Base-by-base conservation (phyloP, 2,888 invertebrate species). In the Resseliella maxima region DNA sequence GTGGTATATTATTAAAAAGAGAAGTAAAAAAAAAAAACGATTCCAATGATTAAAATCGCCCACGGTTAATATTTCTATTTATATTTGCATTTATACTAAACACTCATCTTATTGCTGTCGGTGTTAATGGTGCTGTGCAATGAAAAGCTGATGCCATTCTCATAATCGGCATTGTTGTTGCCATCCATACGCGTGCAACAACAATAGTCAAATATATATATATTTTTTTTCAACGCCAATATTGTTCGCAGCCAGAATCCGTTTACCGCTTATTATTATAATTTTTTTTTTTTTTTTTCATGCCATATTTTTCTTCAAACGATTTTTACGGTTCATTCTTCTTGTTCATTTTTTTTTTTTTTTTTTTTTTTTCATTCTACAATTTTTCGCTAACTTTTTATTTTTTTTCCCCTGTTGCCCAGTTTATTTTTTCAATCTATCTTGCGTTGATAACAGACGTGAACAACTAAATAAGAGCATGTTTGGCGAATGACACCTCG, bases 401-500 rank as follows among this genome's bases (percentile, higher is more conserved):
- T 31, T 27, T 83, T n/a, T 38, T 38, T 38, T n/a, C n/a, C 24
- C 21, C 24, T 38, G 38, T 83, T 36, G 36, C 12, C 12, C 15
- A 0, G 81, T 27, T 45, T 85, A 1, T 41, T 5, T 85, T 85
- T 85, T 85, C 85, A 85, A 46, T 85, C 83, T 85, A 41, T 85
- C 31, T 85, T 27, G 46, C 24, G 46, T 46, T 85, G 85, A 85
- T 85, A 46, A 83, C 38, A 85, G 85, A 85, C 85, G 27, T 45
- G 85, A 85, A 46, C 85, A 83, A 45, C 46, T 46, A 85, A 85
- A 85, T 45, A 85, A 86, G 46, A 86, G 85, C 87, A 85, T 87
- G 88, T 87, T 87, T 88, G 87, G 88, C 88, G 87, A 88, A 87
- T 88, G 88, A 88, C 88, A 88, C 88, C 88, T 88, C 87, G 87